These are phyloP conservation scores for Sthenelais limicola DNA, from an alignment of 2,888 invertebrate genomes.

Conservation along the genomic window DNA sequence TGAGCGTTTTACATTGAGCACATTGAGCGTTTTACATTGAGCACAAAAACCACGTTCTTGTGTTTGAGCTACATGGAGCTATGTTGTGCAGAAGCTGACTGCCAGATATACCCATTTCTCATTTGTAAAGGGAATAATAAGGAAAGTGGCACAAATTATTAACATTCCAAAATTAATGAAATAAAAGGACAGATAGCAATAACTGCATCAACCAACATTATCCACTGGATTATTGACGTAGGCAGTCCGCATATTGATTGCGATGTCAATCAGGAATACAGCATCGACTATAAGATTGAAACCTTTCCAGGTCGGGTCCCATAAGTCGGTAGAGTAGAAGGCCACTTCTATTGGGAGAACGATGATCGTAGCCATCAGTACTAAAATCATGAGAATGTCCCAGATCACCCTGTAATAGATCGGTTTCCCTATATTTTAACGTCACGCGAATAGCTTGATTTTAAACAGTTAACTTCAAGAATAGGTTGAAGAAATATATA, in stretches of 20 bases:
- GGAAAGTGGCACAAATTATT: background rate
- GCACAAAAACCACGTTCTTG: too few relatives aligned
- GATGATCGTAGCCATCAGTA: slow-evolving; percentile 29
- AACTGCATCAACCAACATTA: background rate
- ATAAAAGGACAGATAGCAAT: background rate
- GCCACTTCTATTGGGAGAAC: slow-evolving; percentile 40
- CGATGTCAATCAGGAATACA: slow-evolving; percentile 44
- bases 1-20: too few relatives aligned
- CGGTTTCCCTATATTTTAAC: too few relatives aligned
- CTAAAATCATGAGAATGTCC: slow-evolving; percentile 40
- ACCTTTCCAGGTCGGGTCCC: background rate
- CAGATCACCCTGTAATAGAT: too few relatives aligned
- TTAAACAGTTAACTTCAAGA: too few relatives aligned
- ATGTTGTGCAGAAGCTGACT: too few relatives aligned
- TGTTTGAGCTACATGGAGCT: too few relatives aligned
- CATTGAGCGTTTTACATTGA: too few relatives aligned
- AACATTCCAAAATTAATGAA: background rate
- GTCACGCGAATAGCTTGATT: too few relatives aligned
- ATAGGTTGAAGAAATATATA: too few relatives aligned
- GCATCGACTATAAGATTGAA: slow-evolving; percentile 37
- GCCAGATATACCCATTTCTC: too few relatives aligned
- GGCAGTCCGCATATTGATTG: slow-evolving; percentile 45
- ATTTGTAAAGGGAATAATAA: too few relatives aligned
- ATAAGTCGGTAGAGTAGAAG: slow-evolving; percentile 25
- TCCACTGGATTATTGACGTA: slow-evolving; percentile 38